A percentile compares a stretch with the other conserved stretches of the same genome.
These are phyloP conservation scores for Hypsopygia costalis DNA, from an alignment of 2,888 invertebrate genomes.

Conservation along the genomic window DNA sequence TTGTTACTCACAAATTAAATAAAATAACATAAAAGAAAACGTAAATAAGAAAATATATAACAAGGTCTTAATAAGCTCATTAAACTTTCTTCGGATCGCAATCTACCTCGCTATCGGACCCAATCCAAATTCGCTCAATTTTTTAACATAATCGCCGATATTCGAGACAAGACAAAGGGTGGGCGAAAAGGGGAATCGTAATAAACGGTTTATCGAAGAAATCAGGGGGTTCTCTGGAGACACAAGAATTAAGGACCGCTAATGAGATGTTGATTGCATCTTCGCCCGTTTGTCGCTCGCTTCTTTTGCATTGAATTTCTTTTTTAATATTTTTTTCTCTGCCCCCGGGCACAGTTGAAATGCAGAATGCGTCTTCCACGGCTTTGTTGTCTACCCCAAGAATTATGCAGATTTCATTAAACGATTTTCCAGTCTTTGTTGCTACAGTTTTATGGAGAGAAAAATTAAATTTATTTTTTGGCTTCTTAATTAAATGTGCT, in stretches of 20 bases:
- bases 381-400: conserved; percentile 42
- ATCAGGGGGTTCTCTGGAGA: conserved; percentile 51
- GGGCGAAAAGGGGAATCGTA: conserved; percentile 48
- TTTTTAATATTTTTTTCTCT: conserved; percentile 39
- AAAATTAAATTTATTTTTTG: conserved; percentile 18
- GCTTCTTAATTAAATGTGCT: conserved; percentile 7
- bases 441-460: conserved; percentile 15
- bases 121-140: conserved; percentile 53
- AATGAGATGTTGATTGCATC: conserved; percentile 78
- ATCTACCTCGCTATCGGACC: conserved; percentile 26
- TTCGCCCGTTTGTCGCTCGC: conserved; percentile 54
- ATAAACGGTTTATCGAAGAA: conserved; percentile 69
- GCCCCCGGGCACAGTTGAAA: conserved; percentile 42
- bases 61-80: too few relatives aligned
- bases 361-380: conserved; percentile 56
- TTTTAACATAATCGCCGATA: conserved; percentile 54
- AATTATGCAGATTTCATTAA: conserved; percentile 49
- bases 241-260: conserved; percentile 67
- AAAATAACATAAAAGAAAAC: too few relatives aligned
- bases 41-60: too few relatives aligned
- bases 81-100: too few relatives aligned
- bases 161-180: conserved; percentile 44
- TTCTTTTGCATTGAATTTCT: conserved; percentile 51
- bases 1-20: too few relatives aligned
- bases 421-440: conserved; percentile 18